phyloP scores from a whole-genome alignment of 1,140 invertebrate genomes.

The Lepidurus couesii region DNA sequence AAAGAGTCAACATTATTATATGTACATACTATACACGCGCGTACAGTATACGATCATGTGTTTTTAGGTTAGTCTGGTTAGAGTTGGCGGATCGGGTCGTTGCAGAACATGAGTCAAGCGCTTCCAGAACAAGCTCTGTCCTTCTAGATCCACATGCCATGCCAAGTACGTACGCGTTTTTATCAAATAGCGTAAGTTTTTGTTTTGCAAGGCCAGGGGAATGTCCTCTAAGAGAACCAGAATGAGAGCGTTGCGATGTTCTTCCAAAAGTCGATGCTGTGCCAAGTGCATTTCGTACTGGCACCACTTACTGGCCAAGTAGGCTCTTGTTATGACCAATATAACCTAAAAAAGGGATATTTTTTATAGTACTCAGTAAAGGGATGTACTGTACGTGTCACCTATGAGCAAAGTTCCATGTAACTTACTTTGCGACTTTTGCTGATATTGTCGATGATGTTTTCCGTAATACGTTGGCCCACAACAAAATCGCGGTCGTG shows the following conservation, averaged over 20 bases:
- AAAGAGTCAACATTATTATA: not conserved
- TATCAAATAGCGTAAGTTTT: constrained; percentile 31
- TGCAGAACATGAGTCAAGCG: constrained; percentile 28
- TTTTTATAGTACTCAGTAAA: not conserved
- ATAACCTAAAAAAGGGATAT: constrained; percentile 27
- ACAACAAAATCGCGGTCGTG: constrained; percentile 34
- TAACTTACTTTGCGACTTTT: constrained; percentile 33
- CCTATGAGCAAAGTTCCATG: not conserved
- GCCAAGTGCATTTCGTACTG: constrained; percentile 34
- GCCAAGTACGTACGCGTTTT: constrained; percentile 35
- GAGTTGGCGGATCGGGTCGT: not conserved
- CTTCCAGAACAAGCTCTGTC: constrained; percentile 30
- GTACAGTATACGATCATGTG: not conserved
- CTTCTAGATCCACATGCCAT: constrained; percentile 31
- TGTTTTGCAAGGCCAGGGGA: constrained; percentile 28
- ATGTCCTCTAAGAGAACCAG: constrained; percentile 33
- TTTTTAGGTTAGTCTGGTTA: not conserved
- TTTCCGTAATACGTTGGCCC: constrained; percentile 34
- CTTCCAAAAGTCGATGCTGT: constrained; percentile 33
- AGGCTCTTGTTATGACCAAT: constrained; percentile 30
- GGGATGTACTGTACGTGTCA: not conserved
- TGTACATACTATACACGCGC: not conserved
- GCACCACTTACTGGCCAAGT: constrained; percentile 34
- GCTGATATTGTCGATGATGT: constrained; percentile 33
- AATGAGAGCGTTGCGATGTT: constrained; percentile 27